These are phyloP conservation scores for Pachyramphus minor DNA, from an alignment of 2,113 vertebrate species.

Conservation along the genomic window DNA sequence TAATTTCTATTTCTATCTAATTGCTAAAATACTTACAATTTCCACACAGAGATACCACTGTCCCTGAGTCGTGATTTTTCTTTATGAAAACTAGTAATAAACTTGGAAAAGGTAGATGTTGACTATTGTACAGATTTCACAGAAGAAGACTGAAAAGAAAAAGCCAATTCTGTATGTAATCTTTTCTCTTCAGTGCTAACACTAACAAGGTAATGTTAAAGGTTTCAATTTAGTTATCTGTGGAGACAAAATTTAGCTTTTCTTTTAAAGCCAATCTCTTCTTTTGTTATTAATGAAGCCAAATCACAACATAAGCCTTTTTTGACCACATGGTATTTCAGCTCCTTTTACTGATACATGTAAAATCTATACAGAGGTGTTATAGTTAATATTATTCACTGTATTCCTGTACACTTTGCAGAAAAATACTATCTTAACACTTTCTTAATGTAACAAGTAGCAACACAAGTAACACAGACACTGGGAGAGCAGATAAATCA, in stretches of 20 bases:
- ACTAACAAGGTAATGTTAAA: not conserved
- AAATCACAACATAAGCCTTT: not conserved
- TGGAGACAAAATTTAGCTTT: not conserved
- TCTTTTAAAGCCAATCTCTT: not conserved
- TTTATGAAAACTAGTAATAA: not conserved
- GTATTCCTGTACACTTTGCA: not conserved
- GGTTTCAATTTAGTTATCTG: not conserved
- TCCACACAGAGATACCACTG: not conserved
- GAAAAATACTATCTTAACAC: not conserved
- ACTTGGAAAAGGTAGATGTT: not conserved
- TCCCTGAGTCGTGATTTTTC: not conserved
- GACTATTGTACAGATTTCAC: not conserved
- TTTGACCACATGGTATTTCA: not conserved
- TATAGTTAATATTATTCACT: not conserved
- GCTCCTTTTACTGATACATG: not conserved
- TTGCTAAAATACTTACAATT: not conserved
- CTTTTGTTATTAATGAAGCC: not conserved
- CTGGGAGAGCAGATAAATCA: not conserved
- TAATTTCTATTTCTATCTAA: not conserved
- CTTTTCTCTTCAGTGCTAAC: not conserved
- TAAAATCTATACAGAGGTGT: not conserved
- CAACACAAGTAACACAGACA: not conserved
- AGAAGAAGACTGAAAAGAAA: not conserved
- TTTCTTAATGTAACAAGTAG: not conserved
- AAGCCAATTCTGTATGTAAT: not conserved